Conservation (phyloP, 2,113 vertebrate genomes). For the Sylvietta virens region DNA sequence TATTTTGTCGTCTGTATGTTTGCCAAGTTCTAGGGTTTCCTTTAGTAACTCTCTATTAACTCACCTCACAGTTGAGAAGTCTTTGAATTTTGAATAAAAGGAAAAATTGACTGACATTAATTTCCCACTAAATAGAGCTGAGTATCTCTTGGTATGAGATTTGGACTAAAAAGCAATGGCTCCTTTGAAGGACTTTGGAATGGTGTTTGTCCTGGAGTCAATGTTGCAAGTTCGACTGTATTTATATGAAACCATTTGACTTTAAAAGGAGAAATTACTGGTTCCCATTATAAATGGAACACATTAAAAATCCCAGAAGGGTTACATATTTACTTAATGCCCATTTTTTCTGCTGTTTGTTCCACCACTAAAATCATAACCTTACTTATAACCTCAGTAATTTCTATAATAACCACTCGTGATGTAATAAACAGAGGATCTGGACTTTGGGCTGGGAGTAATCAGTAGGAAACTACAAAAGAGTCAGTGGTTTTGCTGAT, state of each 20-base stretch:
- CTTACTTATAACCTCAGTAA: slow-evolving; percentile 6
- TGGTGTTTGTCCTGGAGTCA: not conserved
- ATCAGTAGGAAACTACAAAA: not conserved
- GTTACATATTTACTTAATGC: not conserved
- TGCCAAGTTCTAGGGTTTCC: not conserved
- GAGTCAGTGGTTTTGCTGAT: not conserved
- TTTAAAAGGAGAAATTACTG: not conserved
- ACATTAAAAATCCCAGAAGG: not conserved
- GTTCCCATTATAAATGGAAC: not conserved
- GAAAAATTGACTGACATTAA: not conserved
- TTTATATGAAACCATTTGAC: not conserved
- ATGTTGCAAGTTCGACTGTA: not conserved
- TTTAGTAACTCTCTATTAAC: not conserved
- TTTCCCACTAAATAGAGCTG: not conserved
- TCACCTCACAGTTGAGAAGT: not conserved
- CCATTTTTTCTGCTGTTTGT: not conserved
- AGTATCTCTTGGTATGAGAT: not conserved
- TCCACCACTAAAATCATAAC: not conserved
- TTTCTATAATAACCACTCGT: slow-evolving; percentile 13
- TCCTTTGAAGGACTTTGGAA: not conserved
- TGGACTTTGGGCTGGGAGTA: not conserved
- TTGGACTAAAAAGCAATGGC: not conserved
- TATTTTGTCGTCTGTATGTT: not conserved
- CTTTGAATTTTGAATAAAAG: not conserved
- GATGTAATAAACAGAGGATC: slow-evolving; percentile 11